A percentile compares a stretch with the other conserved stretches of the same genome.
phyloP scores from a whole-genome alignment of 2,888 invertebrate genomes.

The Xestoiulus laeticollis region DNA sequence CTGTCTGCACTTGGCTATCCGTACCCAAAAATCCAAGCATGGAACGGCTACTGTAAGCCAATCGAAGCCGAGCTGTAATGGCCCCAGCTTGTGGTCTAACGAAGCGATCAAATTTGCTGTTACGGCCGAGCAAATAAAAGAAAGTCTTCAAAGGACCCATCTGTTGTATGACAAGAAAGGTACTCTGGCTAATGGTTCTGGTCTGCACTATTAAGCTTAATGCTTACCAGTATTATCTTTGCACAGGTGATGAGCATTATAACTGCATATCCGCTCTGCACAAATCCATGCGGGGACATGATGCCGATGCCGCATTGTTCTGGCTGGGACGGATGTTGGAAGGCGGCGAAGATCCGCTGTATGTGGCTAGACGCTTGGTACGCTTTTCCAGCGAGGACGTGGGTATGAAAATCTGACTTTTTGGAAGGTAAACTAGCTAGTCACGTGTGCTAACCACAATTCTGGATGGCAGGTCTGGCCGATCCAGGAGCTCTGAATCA shows the following conservation, averaged over 20 bases:
- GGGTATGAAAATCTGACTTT: slow-evolving; percentile 68
- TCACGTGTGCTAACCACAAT: background rate
- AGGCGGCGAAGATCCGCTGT: slow-evolving; percentile 82
- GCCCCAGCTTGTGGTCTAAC: background rate
- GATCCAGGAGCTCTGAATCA: slow-evolving; percentile 72
- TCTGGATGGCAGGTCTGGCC: slow-evolving; percentile 61
- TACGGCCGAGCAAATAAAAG: slow-evolving; percentile 74
- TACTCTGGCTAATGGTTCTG: slow-evolving; percentile 60
- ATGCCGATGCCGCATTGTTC: slow-evolving; percentile 82
- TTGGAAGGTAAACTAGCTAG: background rate
- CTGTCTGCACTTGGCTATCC: slow-evolving; percentile 76
- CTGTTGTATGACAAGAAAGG: slow-evolving; percentile 74
- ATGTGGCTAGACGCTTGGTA: slow-evolving; percentile 78
- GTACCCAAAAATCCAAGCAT: slow-evolving; percentile 66
- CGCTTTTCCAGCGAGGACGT: slow-evolving; percentile 81
- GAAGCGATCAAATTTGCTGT: slow-evolving; percentile 65
- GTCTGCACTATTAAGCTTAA: background rate
- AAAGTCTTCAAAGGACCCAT: slow-evolving; percentile 78
- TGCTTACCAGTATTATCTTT: slow-evolving; percentile 24
- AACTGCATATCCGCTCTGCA: slow-evolving; percentile 83
- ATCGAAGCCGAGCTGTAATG: slow-evolving; percentile 57
- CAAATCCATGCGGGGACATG: slow-evolving; percentile 80
- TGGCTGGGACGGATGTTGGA: slow-evolving; percentile 82
- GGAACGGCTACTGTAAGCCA: background rate
- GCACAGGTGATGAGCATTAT: slow-evolving; percentile 78